These are phyloP conservation scores for Eremobia ochroleuca DNA, from an alignment of 2,888 invertebrate genomes.

Conservation along the genomic window DNA sequence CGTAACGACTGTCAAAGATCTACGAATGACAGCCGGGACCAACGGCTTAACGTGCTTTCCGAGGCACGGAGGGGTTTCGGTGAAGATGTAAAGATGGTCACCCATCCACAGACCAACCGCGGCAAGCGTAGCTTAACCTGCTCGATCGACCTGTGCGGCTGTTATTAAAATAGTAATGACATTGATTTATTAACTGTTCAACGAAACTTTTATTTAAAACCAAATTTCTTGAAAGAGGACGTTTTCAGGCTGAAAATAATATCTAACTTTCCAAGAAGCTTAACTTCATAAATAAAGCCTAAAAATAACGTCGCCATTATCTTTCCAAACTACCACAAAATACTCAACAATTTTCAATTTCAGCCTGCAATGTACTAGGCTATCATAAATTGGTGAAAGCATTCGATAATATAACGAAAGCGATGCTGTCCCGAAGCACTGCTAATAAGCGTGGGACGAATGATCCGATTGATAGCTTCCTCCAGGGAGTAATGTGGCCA, in stretches of 20 bases:
- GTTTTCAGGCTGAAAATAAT: not conserved
- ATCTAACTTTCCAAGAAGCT: not conserved
- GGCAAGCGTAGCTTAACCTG: no score
- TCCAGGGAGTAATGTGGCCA: constrained; percentile 67
- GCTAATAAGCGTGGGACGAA: constrained; percentile 69
- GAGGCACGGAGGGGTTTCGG: no score
- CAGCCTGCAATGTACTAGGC: constrained; percentile 55
- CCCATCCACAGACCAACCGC: no score
- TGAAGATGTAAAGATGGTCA: no score
- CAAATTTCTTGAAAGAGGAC: not conserved
- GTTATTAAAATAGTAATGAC: no score
- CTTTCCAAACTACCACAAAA: not conserved
- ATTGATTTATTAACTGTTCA: not conserved
- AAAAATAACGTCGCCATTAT: not conserved
- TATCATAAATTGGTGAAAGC: constrained; percentile 80
- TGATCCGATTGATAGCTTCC: constrained; percentile 77
- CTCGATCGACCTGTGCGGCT: no score
- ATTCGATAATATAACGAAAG: constrained; percentile 71
- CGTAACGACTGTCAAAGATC: no score
- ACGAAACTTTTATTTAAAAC: not conserved
- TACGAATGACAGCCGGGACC: no score
- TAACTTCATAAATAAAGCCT: not conserved
- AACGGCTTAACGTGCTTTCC: no score
- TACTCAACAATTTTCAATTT: constrained; percentile 17
- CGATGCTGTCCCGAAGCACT: constrained; percentile 77